phyloP scores from a whole-genome alignment of 2,113 vertebrate species.

The Semnornis frantzii region DNA sequence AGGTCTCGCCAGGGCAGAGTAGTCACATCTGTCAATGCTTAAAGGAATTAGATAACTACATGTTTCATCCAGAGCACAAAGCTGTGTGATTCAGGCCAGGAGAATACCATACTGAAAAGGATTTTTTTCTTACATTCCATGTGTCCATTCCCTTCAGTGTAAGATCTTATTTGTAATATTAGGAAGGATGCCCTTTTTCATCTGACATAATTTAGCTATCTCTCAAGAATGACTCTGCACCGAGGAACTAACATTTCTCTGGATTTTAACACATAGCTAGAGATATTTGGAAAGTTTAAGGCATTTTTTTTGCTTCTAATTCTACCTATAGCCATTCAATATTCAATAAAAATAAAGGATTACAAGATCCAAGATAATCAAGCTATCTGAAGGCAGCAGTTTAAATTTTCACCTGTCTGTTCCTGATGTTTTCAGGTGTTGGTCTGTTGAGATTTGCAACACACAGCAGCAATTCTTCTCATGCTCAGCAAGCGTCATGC shows the following conservation, averaged over 20 bases:
- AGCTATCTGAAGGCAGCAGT: neutral
- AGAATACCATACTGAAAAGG: neutral
- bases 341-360: neutral
- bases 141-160: neutral
- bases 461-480: neutral
- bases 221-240: neutral
- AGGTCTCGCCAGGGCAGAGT: no score
- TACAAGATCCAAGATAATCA: neutral
- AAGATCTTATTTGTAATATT: neutral
- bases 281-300: neutral
- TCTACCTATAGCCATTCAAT: neutral
- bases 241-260: neutral
- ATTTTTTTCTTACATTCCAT: neutral
- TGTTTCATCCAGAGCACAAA: neutral
- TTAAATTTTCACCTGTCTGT: neutral
- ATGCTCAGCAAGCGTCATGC: neutral
- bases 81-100: neutral
- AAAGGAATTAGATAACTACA: neutral
- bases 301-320: neutral
- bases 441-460: neutral
- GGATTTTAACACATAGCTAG: neutral
- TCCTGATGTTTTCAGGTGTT: neutral
- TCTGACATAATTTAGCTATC: neutral
- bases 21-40: neutral
- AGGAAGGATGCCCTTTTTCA: neutral